phyloP scores from a whole-genome alignment of 2,888 invertebrate genomes.

The Smittia sp. region DNA sequence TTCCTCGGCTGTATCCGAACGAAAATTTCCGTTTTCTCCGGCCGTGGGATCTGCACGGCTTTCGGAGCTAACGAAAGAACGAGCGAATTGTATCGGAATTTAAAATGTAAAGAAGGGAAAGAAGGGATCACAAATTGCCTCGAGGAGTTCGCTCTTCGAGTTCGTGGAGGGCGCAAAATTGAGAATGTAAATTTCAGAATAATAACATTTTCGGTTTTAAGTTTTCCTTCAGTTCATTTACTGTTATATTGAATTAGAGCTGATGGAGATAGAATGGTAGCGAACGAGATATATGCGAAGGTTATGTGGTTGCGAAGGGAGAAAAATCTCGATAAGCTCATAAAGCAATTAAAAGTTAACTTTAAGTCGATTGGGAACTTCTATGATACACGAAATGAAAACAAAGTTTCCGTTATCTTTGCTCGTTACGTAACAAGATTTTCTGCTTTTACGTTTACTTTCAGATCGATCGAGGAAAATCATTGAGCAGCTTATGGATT shows the following conservation, averaged over 20 bases:
- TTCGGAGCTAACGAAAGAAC: no score
- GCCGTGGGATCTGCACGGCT: no score
- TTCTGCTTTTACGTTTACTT: constrained; percentile 7
- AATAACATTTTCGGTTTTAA: background rate
- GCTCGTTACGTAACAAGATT: background rate
- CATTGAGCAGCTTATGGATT: constrained; percentile 31
- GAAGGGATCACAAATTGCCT: constrained; percentile 39
- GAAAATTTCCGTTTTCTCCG: no score
- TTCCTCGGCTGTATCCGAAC: background rate
- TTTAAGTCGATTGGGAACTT: background rate
- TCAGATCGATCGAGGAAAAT: background rate
- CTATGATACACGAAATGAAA: constrained; percentile 12
- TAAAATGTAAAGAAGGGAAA: constrained; percentile 23
- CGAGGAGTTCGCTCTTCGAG: background rate
- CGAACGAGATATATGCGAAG: background rate
- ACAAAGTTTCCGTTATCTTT: constrained; percentile 8
- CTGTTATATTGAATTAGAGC: background rate
- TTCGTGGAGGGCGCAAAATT: background rate
- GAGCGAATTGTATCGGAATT: background rate
- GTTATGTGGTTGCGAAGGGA: background rate
- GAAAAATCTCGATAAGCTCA: background rate
- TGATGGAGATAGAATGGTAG: background rate
- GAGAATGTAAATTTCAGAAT: background rate
- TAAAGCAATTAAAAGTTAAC: constrained; percentile 23
- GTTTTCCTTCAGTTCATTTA: constrained; percentile 9